These are phyloP conservation scores for Stichopus horrens DNA, from an alignment of 53 echinoderm and acorn worm genomes.

Conservation along the genomic window DNA sequence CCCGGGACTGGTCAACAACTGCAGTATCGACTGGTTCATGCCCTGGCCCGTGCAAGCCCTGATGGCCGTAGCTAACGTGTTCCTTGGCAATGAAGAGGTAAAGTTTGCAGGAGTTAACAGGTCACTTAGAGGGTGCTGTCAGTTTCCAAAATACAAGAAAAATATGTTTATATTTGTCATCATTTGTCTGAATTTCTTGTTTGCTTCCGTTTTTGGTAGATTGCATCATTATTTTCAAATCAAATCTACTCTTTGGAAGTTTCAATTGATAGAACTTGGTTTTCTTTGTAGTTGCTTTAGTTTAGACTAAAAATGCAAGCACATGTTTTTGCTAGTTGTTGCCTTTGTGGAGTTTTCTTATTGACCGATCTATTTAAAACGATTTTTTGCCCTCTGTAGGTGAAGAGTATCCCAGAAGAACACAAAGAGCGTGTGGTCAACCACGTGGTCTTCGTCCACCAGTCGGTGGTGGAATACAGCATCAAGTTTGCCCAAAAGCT, in stretches of 20 bases:
- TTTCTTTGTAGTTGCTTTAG: no score
- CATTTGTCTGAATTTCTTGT: no score
- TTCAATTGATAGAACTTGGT: no score
- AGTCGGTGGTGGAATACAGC: slow-evolving; percentile 92
- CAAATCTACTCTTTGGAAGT: no score
- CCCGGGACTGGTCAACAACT: slow-evolving; percentile 98
- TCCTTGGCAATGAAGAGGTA: slow-evolving; percentile 93
- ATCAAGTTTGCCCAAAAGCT: slow-evolving; percentile 88
- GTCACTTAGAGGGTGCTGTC: no score
- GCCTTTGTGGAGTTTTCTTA: no score
- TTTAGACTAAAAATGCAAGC: no score
- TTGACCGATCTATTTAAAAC: background rate
- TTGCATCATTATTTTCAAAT: no score
- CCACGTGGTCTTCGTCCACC: slow-evolving; percentile 96
- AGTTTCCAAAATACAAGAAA: no score
- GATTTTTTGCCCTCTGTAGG: slow-evolving; percentile 44
- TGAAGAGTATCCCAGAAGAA: slow-evolving; percentile 94
- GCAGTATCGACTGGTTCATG: slow-evolving; percentile 99
- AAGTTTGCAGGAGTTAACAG: background rate
- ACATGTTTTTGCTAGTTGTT: no score
- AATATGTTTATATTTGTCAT: no score
- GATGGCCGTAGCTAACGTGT: slow-evolving; percentile 88
- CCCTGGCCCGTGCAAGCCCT: slow-evolving; percentile 95
- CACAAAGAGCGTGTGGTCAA: slow-evolving; percentile 68
- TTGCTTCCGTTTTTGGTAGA: no score